Base-by-base conservation (phyloP, 2,113 vertebrate genomes). In the Sinocyclocheilus maitianheensis region DNA sequence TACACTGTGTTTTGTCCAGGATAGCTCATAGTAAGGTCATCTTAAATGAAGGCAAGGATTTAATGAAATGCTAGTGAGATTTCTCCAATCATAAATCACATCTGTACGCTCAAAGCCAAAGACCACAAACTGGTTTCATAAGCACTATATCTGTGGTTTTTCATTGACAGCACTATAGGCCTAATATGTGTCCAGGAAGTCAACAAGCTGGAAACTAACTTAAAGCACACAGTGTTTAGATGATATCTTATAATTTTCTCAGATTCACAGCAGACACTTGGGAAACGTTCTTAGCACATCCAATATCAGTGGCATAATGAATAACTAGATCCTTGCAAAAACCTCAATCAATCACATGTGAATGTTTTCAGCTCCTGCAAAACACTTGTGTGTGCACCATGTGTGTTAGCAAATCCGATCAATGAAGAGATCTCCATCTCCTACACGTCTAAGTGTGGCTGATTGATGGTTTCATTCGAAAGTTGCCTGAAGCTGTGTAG, bases 401-500 rank as follows among this genome's bases (percentile, higher is more conserved):
- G 37, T 81, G 37, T 11, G 26, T 74, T 86, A 53, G 26, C 67
- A 81, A 82, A 76, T 76, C 67, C 14, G 65, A 76, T 16, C 72
- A 43, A 69, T 80, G 53, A 46, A 22, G 30, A 55, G 24, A 37
- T n/a, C 79, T 40, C 43, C 60, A 40, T 80, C 40, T 69, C 48
- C 46, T 72, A 11, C 65, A 37, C 62, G 24, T 74, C 37, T 26
- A 69, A 51, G 84, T 77, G 79, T 37, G 46, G 60, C 24, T 86
- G 62, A 89, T 89, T 81, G 88, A 89, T 87, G 62, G 71, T 91
- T 92, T 94, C 92, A 93, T 93, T 94, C 91, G 90, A 90, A 91
- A 93, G 93, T 91, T 91, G 91, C 92, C 93, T 89, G 90, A 91
- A 93, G 91, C 83, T 84, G 90, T 91, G 89, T 89, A 89, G 91